Conservation (phyloP, 2,113 vertebrate species). For the Orcinus orca region DNA sequence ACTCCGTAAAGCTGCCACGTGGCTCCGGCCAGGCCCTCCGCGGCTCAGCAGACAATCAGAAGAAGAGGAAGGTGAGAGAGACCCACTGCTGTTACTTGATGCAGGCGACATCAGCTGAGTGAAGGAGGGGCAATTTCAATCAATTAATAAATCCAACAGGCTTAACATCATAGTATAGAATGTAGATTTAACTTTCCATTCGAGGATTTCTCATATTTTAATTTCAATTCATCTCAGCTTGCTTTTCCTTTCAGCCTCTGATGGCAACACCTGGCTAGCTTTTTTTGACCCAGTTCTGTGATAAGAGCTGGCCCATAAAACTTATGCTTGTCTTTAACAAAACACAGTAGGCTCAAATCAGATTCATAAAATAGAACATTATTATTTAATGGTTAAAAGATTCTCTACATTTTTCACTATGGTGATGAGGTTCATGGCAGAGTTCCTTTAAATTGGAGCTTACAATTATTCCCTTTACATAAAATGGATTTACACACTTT, state of each 20-base stretch:
- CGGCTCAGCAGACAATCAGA: constrained; percentile 89
- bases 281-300: constrained; percentile 45
- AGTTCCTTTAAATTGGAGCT: constrained; percentile 8
- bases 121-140: not conserved
- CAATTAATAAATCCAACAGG: not conserved
- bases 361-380: not conserved
- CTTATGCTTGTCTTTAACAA: not conserved
- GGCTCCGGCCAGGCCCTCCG: constrained; percentile 90
- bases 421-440: not conserved
- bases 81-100: constrained; percentile 96
- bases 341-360: constrained; percentile 1
- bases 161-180: not conserved
- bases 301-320: not conserved
- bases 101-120: constrained; percentile 93
- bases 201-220: not conserved
- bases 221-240: constrained; percentile 4
- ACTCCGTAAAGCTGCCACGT: constrained; percentile 90
- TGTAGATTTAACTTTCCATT: not conserved
- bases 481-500: constrained; percentile 27
- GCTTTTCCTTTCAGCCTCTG: constrained; percentile 1
- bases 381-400: constrained; percentile 15
- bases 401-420: not conserved
- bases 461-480: not conserved
- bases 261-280: not conserved
- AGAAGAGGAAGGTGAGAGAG: constrained; percentile 93